Evolutionary conservation across 1,140 invertebrate genomes (phyloP).

Genomic region (Daktulosphaira vitifoliae): DNA sequence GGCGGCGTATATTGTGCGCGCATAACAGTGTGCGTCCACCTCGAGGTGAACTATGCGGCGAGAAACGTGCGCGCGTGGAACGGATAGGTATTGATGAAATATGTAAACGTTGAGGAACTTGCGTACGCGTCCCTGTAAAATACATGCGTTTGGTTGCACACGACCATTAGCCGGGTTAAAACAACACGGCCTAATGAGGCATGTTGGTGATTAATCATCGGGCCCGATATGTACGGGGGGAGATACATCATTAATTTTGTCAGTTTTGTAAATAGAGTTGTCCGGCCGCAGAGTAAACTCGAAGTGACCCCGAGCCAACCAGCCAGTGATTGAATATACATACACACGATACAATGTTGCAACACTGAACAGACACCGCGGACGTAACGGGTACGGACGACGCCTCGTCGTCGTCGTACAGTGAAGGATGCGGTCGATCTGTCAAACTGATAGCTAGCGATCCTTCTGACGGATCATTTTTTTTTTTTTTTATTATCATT

Average conservation of each 20-base stretch:
- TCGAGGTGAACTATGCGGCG: too few species aligned
- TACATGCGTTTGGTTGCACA: background rate
- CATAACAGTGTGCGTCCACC: too few species aligned
- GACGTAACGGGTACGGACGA: too few species aligned
- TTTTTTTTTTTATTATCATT: too few species aligned
- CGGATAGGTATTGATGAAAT: too few species aligned
- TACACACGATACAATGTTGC: background rate
- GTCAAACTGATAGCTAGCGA: background rate
- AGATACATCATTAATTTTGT: slow-evolving; percentile 23
- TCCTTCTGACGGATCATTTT: background rate
- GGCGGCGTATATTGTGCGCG: too few species aligned
- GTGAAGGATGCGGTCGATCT: slow-evolving; percentile 8
- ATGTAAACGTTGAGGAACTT: too few species aligned
- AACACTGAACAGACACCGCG: too few species aligned
- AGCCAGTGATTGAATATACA: slow-evolving; percentile 20
- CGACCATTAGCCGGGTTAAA: slow-evolving; percentile 9
- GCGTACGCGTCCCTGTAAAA: background rate
- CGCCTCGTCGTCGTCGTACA: background rate
- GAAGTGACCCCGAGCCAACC: slow-evolving; percentile 10
- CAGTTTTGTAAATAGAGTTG: slow-evolving; percentile 28
- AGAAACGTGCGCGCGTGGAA: too few species aligned
- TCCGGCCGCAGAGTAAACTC: slow-evolving; percentile 10
- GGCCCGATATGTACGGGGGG: background rate
- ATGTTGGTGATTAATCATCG: slow-evolving; percentile 20
- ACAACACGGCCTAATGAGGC: slow-evolving; percentile 25